Percentiles rank a stretch among this genome's conserved stretches.
Evolutionary conservation across 2,888 invertebrate species (phyloP).

Genomic region (Tiphia femorata): DNA sequence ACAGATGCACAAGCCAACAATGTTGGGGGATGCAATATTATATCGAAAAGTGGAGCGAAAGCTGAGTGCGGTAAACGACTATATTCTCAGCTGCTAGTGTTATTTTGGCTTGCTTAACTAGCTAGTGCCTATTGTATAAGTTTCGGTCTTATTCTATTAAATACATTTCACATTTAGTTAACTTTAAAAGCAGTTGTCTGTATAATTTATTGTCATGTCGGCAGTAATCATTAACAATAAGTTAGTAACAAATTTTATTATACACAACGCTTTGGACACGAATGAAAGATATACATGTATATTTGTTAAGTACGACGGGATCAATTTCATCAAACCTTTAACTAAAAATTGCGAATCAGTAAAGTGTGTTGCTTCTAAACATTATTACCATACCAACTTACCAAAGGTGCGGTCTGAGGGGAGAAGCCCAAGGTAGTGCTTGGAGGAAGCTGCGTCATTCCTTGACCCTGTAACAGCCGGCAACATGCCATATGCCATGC

Average conservation of each 20-base stretch:
- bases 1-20: neutral
- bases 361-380: too few relatives aligned
- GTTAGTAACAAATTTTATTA: slow-evolving; percentile 2
- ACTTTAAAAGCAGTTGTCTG: too few relatives aligned
- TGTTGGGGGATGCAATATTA: too few relatives aligned
- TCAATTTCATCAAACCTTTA: too few relatives aligned
- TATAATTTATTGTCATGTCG: too few relatives aligned
- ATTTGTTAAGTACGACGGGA: too few relatives aligned
- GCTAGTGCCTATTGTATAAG: too few relatives aligned
- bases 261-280: neutral
- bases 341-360: too few relatives aligned
- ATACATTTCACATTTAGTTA: too few relatives aligned
- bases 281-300: too few relatives aligned
- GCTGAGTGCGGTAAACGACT: neutral
- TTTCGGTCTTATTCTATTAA: too few relatives aligned
- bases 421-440: slow-evolving; percentile 61
- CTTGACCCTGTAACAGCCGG: slow-evolving; percentile 70
- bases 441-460: slow-evolving; percentile 68
- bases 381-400: slow-evolving; percentile 49
- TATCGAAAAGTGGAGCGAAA: neutral
- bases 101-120: too few relatives aligned
- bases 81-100: neutral
- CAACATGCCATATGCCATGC: slow-evolving; percentile 59
- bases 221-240: neutral
- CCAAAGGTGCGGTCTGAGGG: slow-evolving; percentile 60